A percentile compares a stretch with the other conserved stretches of the same genome.
phyloP scores from a whole-genome alignment of 2,113 vertebrate genomes.

The Chaetodon auriga region DNA sequence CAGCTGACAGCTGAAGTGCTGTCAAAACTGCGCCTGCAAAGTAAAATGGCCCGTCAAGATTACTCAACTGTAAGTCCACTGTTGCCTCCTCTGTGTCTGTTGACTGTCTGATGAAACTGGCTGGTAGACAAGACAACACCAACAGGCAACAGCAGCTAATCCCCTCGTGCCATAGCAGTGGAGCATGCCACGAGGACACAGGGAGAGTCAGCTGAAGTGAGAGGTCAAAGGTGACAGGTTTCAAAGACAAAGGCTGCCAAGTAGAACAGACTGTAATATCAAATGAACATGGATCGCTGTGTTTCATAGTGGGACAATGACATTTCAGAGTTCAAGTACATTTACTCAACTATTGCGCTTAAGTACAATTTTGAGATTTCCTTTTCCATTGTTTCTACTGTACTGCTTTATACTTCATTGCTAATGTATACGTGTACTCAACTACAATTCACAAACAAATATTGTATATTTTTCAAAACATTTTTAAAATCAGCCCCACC shows the following conservation, averaged over 20 bases:
- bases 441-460: no score
- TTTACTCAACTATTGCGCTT: no score
- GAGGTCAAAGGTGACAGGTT: constrained; percentile 41
- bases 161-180: constrained; percentile 51
- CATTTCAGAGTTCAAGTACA: neutral
- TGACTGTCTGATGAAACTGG: constrained; percentile 44
- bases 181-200: constrained; percentile 20
- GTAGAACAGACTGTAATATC: neutral
- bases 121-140: constrained; percentile 40
- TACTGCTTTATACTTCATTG: no score
- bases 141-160: constrained; percentile 54
- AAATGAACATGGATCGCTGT: neutral
- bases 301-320: neutral
- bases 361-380: no score
- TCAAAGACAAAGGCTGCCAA: constrained; percentile 13
- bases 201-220: constrained; percentile 19
- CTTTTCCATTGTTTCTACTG: no score
- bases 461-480: no score
- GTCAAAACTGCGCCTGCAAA: constrained; percentile 32
- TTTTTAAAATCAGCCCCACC: no score
- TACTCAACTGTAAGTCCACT: constrained; percentile 9
- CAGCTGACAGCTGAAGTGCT: constrained; percentile 49
- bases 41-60: constrained; percentile 43
- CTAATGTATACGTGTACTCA: no score
- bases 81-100: constrained; percentile 17